These are phyloP conservation scores for Hippoglossus stenolepis DNA, from an alignment of 2,113 vertebrate genomes.

Conservation along the genomic window DNA sequence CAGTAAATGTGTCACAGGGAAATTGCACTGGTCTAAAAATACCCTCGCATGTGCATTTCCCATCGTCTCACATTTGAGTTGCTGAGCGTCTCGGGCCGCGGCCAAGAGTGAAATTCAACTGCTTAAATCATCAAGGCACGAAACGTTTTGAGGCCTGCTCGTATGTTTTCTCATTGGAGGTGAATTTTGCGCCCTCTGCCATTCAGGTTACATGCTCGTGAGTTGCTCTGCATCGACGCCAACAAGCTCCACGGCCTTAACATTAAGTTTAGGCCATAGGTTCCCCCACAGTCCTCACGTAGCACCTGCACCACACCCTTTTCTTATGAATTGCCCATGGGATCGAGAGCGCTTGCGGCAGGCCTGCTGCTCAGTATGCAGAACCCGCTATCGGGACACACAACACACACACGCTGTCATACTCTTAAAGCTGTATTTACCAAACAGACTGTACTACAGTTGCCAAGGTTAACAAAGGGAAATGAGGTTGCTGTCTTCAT, in stretches of 20 bases:
- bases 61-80: slow-evolving; percentile 39
- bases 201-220: slow-evolving; percentile 1
- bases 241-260: neutral
- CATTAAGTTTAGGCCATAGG: slow-evolving; percentile 13
- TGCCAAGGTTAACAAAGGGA: slow-evolving; percentile 67
- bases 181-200: neutral
- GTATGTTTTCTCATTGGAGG: neutral
- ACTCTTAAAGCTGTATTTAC: slow-evolving; percentile 24
- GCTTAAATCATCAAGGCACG: slow-evolving; percentile 23
- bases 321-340: slow-evolving; percentile 37
- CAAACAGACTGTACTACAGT: slow-evolving; percentile 49
- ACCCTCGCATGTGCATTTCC: slow-evolving; percentile 41
- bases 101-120: slow-evolving; percentile 23
- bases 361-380: slow-evolving; percentile 18
- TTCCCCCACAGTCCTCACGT: neutral
- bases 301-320: slow-evolving; percentile 46
- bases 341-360: slow-evolving; percentile 1
- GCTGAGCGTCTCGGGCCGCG: slow-evolving; percentile 24
- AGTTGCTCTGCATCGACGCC: neutral
- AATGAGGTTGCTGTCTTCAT: slow-evolving; percentile 65
- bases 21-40: slow-evolving; percentile 74
- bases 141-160: neutral
- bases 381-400: slow-evolving; percentile 13
- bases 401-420: neutral
- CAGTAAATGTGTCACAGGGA: slow-evolving; percentile 71